Percentiles rank a stretch among this genome's conserved stretches.
phyloP scores from a whole-genome alignment of 2,888 invertebrate species.

The Bombylius major region DNA sequence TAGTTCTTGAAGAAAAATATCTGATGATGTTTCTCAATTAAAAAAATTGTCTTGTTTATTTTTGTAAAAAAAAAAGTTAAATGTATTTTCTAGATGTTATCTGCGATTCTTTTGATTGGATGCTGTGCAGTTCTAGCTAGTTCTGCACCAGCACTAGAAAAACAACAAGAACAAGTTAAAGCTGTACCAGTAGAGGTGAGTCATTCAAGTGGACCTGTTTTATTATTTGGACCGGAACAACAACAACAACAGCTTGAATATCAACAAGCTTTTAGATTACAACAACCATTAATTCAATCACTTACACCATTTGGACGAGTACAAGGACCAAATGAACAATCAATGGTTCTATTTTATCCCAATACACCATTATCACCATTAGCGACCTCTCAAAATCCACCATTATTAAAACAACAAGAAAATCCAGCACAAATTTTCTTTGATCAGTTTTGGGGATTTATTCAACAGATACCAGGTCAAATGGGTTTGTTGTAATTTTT shows the following conservation, averaged over 20 bases:
- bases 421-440: not conserved
- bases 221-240: slow-evolving; percentile 31
- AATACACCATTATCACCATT: not conserved
- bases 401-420: not conserved
- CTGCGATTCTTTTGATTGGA: slow-evolving; percentile 3
- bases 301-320: slow-evolving; percentile 30
- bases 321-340: slow-evolving; percentile 27
- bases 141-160: slow-evolving; percentile 7
- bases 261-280: slow-evolving; percentile 11
- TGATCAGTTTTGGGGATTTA: not conserved
- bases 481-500: too few species aligned
- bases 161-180: not conserved
- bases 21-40: not conserved
- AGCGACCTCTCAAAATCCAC: not conserved
- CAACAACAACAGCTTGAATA: slow-evolving; percentile 32
- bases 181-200: not conserved
- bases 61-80: too few species aligned
- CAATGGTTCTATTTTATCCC: slow-evolving; percentile 20
- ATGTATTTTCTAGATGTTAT: slow-evolving; percentile 2
- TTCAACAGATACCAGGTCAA: not conserved
- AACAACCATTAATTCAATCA: slow-evolving; percentile 12
- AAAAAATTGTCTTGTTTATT: not conserved
- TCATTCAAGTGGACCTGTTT: slow-evolving; percentile 21
- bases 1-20: too few species aligned
- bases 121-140: not conserved